Evolutionary conservation across 1,140 invertebrate genomes (phyloP).

Genomic region (Campoletis sonorensis): DNA sequence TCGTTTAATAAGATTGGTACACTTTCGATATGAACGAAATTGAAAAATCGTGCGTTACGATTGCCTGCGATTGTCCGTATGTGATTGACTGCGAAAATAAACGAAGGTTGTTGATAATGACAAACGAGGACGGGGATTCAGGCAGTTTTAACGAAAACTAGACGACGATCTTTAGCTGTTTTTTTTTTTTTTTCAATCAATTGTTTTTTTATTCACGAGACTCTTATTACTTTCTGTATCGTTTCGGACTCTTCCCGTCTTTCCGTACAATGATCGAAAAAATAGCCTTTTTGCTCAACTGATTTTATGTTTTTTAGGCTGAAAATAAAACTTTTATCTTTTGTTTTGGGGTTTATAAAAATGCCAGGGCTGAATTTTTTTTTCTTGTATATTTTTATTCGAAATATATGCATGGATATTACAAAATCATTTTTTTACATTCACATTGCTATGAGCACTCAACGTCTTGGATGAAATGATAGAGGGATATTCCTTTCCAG

Average conservation of each 20-base stretch:
- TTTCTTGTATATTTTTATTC: background rate
- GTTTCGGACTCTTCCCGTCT: no score
- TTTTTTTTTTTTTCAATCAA: background rate
- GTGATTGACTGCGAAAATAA: constrained; percentile 9
- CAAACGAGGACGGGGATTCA: background rate
- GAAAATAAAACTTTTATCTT: no score
- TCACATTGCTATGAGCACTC: background rate
- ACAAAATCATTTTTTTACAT: background rate
- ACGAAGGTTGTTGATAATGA: constrained; percentile 5
- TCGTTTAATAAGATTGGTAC: background rate
- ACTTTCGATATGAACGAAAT: background rate
- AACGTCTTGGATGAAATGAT: background rate
- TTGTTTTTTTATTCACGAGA: background rate
- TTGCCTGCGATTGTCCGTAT: background rate
- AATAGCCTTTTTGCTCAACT: no score
- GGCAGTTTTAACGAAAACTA: background rate
- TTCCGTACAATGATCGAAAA: no score
- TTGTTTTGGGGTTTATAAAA: background rate
- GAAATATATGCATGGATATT: background rate
- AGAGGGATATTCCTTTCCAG: constrained; percentile 1
- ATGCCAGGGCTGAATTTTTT: background rate
- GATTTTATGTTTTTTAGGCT: no score
- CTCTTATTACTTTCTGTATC: no score
- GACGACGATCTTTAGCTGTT: background rate
- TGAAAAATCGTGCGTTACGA: constrained; percentile 17